Conservation (phyloP, 2,888 invertebrate genomes). For the Tineola bisselliella region DNA sequence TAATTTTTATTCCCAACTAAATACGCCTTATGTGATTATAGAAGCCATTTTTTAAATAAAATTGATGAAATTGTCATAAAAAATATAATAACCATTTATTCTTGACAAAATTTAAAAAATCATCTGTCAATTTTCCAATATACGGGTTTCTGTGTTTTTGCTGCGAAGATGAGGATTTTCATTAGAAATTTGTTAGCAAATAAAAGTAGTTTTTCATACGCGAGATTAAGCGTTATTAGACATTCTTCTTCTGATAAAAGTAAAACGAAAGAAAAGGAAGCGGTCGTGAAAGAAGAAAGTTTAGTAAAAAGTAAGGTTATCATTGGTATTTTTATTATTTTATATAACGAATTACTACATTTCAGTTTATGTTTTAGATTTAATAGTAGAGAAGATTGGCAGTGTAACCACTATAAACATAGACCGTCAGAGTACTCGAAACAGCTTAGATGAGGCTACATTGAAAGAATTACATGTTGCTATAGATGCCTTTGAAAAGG, state of each 20-base stretch:
- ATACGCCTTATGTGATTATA: too few species aligned
- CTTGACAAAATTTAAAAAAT: too few species aligned
- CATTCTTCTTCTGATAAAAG: conserved; percentile 35
- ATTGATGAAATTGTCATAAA: too few species aligned
- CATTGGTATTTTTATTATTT: conserved; percentile 18
- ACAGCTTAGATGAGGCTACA: conserved; percentile 80
- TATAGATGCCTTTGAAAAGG: conserved; percentile 81
- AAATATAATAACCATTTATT: too few species aligned
- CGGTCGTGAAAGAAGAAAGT: conserved; percentile 34
- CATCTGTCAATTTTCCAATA: too few species aligned
- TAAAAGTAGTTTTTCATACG: conserved; percentile 24
- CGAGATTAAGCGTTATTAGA: conserved; percentile 27
- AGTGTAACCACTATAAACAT: conserved; percentile 83
- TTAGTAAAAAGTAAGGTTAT: conserved; percentile 48
- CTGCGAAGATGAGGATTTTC: conserved; percentile 44
- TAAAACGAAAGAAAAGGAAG: conserved; percentile 30
- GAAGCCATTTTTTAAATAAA: too few species aligned
- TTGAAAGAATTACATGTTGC: conserved; percentile 75
- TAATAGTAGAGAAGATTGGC: conserved; percentile 71
- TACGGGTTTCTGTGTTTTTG: too few species aligned
- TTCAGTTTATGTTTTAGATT: conserved; percentile 29
- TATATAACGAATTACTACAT: too few species aligned
- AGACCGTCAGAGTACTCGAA: conserved; percentile 84
- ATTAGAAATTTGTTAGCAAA: conserved; percentile 31
- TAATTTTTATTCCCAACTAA: too few species aligned